A percentile compares a stretch with the other conserved stretches of the same genome.
phyloP scores from a whole-genome alignment of 2,797 vertebrate genomes.

The Pantherophis vulpinus region DNA sequence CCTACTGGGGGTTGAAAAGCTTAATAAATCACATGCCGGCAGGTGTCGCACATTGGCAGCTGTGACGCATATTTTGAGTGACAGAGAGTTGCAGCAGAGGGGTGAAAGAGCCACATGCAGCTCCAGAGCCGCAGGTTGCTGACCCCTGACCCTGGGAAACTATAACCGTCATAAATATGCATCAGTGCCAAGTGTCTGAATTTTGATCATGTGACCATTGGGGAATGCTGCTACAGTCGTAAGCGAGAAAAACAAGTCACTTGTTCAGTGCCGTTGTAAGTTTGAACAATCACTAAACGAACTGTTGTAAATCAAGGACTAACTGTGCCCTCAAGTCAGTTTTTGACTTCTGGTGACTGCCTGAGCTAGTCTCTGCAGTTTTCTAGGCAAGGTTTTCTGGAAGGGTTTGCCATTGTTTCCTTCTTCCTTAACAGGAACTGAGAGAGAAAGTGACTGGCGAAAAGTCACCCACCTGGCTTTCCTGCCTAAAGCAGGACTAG shows the following conservation, averaged over 20 bases:
- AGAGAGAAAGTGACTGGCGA: background rate
- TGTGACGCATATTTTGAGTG: too few species aligned
- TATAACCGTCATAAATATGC: background rate
- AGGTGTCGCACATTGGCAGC: too few species aligned
- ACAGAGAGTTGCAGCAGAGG: too few species aligned
- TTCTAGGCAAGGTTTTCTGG: background rate
- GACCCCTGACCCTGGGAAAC: background rate
- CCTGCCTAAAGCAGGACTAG: background rate
- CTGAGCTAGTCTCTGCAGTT: background rate
- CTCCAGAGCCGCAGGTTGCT: too few species aligned
- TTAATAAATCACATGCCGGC: too few species aligned
- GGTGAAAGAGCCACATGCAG: too few species aligned
- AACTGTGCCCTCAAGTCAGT: background rate
- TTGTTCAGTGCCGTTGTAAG: background rate
- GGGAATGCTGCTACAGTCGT: background rate
- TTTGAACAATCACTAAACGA: background rate
- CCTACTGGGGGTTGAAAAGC: too few species aligned
- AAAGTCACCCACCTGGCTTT: background rate
- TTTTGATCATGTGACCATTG: background rate
- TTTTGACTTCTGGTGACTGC: background rate
- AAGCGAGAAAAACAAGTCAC: background rate
- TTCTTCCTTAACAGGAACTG: background rate
- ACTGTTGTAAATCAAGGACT: background rate
- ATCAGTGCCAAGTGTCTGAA: background rate
- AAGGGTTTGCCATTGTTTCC: background rate